Evolutionary conservation across 2,797 vertebrate genomes (phyloP).

Genomic region (Hypotaenidia philippensis): DNA sequence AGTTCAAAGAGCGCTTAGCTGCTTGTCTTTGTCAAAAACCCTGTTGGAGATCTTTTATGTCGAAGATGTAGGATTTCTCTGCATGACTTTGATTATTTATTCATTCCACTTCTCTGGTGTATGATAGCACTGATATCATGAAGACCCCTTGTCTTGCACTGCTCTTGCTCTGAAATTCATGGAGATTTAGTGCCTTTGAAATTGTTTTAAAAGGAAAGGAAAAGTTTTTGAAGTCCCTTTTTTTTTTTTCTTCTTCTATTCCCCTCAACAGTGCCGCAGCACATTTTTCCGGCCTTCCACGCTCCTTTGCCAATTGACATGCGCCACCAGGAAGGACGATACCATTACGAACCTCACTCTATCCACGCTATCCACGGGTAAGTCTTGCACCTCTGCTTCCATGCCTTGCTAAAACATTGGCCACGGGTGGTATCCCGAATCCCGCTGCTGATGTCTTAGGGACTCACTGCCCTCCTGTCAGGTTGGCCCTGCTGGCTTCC

Average conservation of each 20-base stretch:
- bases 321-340: conserved; percentile 96
- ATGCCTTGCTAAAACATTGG: not conserved
- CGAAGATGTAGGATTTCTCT: conserved; percentile 91
- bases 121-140: conserved; percentile 87
- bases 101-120: conserved; percentile 90
- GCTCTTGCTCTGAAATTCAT: conserved; percentile 86
- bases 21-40: conserved; percentile 94
- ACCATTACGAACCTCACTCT: conserved; percentile 95
- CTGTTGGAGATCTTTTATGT: conserved; percentile 94
- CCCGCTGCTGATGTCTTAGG: not conserved
- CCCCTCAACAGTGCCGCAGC: conserved; percentile 87
- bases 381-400: conserved; percentile 61
- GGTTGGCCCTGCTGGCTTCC: not conserved
- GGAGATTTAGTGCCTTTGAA: conserved; percentile 89
- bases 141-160: conserved; percentile 80
- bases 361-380: conserved; percentile 94
- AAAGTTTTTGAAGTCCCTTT: conserved; percentile 78
- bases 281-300: conserved; percentile 94
- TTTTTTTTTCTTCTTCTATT: conserved; percentile 63
- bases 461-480: not conserved
- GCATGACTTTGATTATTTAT: conserved; percentile 96
- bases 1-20: conserved; percentile 92
- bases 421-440: accelerated
- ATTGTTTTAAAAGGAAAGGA: conserved; percentile 77
- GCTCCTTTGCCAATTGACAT: conserved; percentile 95